Percentiles rank a stretch among this genome's conserved stretches.
phyloP scores from a whole-genome alignment of 2,888 invertebrate genomes.

The Coelinius sp. region DNA sequence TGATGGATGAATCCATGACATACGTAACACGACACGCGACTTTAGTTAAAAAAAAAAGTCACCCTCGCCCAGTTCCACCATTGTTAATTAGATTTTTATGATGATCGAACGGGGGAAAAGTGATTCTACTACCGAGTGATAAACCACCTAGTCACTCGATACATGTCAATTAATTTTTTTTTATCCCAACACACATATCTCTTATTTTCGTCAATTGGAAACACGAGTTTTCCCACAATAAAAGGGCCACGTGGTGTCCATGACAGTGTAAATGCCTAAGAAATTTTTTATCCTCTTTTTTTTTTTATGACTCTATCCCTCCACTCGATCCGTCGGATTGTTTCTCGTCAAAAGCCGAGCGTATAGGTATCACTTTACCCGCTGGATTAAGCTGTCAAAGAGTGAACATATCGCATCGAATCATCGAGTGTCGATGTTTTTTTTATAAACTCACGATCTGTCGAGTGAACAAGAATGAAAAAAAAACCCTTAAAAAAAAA shows the following conservation, averaged over 20 bases:
- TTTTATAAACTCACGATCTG: neutral
- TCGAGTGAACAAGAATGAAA: neutral
- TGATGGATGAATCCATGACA: constrained; percentile 60
- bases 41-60: constrained; percentile 44
- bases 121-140: constrained; percentile 46
- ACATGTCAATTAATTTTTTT: constrained; percentile 21
- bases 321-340: constrained; percentile 60
- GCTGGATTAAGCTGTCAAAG: constrained; percentile 61
- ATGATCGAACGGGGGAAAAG: constrained; percentile 56
- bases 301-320: constrained; percentile 56
- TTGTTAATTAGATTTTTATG: constrained; percentile 65
- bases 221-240: constrained; percentile 57
- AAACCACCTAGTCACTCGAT: constrained; percentile 41
- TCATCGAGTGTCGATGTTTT: constrained; percentile 22
- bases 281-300: constrained; percentile 43
- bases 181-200: constrained; percentile 5
- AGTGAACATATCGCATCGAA: constrained; percentile 33
- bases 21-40: constrained; percentile 58
- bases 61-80: constrained; percentile 24
- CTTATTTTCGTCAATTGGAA: constrained; percentile 18
- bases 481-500: neutral
- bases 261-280: constrained; percentile 22
- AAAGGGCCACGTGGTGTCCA: constrained; percentile 56
- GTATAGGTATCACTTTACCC: constrained; percentile 56
- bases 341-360: constrained; percentile 58